Base-by-base conservation (phyloP, 2,888 invertebrate genomes). In the Amorpha juglandis region DNA sequence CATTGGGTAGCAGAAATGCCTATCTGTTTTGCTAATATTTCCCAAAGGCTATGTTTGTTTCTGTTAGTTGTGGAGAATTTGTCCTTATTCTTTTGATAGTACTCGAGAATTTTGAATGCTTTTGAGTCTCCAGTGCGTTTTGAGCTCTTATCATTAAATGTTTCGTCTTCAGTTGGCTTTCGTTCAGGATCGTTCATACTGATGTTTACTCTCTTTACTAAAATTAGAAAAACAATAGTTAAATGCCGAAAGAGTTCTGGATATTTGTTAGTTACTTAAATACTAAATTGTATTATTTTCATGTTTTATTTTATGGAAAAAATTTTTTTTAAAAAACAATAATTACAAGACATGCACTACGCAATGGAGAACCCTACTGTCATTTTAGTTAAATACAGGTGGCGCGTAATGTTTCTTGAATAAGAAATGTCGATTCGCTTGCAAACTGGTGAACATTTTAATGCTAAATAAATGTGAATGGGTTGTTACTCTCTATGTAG, bases 51-150 rank as follows among this genome's bases (percentile, higher is more conserved):
- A 38, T 88, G 72, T 68, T 90, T 90, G 66, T 88, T 90, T 27
- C 82, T 75, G 27, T 80, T 80, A 0, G 86, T 77, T 0, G 84
- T 85, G 0, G 82, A 70, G 65, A 92, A 90, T 48, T 88, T 89
- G 0, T 89, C 89, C 68, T 92, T 92, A 68, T 93, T 83, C 67
- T 88, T 91, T 11, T 86, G 81, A 66, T 90, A 92, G 68, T 81
- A 90, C 71, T 91, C 91, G 0, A 93, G 78, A 63, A 93, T 91
- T 78, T 88, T 88, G 51, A 88, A 84, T 0, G 88, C 88, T 77
- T 90, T 88, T 0, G 83, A 82, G 19, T 91, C 89, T 0, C 86
- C 79, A 64, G 63, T 75, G 0, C 80, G 77, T 70, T 84, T 86
- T 0, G 81, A 77, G 8, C 80, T 82, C 66, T 82, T 75, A 38